These are phyloP conservation scores for Nesoenas mayeri DNA, from an alignment of 2,113 vertebrate species.

Conservation along the genomic window DNA sequence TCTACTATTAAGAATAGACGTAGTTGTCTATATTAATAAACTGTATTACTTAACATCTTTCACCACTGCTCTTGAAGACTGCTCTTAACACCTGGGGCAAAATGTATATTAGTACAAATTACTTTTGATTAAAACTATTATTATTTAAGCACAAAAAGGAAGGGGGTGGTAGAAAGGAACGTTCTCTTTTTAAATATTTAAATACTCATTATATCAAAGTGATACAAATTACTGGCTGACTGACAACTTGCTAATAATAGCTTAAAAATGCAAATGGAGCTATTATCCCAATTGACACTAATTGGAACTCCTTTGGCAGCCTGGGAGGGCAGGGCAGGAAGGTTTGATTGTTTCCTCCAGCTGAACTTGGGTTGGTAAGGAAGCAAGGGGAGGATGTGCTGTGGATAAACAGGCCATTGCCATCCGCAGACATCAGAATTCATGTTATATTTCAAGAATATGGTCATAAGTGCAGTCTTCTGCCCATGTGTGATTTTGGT, in stretches of 20 bases:
- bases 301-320: constrained; percentile 57
- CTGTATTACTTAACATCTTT: constrained; percentile 1
- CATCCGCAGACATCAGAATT: not conserved
- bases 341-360: constrained; percentile 48
- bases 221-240: constrained; percentile 65
- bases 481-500: not conserved
- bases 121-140: constrained; percentile 64
- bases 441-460: not conserved
- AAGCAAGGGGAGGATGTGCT: not conserved
- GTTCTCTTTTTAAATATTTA: constrained; percentile 57
- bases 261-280: constrained; percentile 57
- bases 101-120: constrained; percentile 61
- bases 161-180: constrained; percentile 50
- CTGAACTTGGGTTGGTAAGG: not conserved
- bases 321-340: constrained; percentile 55
- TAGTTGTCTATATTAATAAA: constrained; percentile 21
- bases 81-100: constrained; percentile 57
- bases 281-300: constrained; percentile 60
- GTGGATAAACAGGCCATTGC: not conserved
- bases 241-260: constrained; percentile 66
- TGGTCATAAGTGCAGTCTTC: not conserved
- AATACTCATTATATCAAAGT: constrained; percentile 47
- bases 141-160: constrained; percentile 63
- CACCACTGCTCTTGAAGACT: not conserved
- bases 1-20: not conserved